phyloP scores from a whole-genome alignment of 2,113 vertebrate species.

The Cairina moschata region DNA sequence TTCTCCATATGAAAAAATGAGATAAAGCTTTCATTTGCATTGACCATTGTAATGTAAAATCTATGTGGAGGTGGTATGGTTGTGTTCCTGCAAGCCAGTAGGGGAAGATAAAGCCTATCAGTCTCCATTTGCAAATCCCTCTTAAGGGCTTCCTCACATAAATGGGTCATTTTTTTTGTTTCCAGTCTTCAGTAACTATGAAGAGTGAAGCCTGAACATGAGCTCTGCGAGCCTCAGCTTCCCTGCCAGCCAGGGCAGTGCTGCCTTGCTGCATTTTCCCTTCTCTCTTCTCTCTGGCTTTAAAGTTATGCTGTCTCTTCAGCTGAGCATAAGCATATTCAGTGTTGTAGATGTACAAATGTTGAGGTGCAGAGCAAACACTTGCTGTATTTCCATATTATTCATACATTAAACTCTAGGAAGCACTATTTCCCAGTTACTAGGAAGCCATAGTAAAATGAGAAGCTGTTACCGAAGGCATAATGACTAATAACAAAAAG shows the following conservation, averaged over 20 bases:
- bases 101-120: neutral
- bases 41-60: neutral
- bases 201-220: neutral
- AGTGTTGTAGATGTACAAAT: fast-evolving
- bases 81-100: neutral
- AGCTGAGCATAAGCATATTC: neutral
- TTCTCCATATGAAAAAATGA: neutral
- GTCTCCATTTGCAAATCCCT: neutral
- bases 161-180: neutral
- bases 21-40: neutral
- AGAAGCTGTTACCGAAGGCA: neutral
- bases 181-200: neutral
- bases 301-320: fast-evolving
- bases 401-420: neutral
- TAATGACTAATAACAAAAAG: neutral
- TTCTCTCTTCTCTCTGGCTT: neutral
- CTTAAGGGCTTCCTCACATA: neutral
- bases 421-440: neutral
- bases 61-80: neutral
- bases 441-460: neutral
- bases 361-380: fast-evolving
- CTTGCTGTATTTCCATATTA: neutral
- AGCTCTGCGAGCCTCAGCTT: neutral
- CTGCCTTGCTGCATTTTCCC: neutral
- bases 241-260: neutral